Conservation (phyloP, 2,888 invertebrate genomes). For the Archaeoteleia sp. region DNA sequence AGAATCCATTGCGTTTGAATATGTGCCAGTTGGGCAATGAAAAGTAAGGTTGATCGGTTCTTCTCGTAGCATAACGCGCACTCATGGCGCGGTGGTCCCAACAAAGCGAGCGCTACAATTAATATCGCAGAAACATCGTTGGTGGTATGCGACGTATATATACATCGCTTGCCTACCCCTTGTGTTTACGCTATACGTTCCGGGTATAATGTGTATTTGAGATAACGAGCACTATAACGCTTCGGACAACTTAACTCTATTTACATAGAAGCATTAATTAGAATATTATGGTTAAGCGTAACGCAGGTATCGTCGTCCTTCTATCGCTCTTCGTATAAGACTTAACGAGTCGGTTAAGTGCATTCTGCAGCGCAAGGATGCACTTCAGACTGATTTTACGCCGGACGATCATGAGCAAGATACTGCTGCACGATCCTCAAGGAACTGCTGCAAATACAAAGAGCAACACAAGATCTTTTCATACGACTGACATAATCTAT, state of each 20-base stretch:
- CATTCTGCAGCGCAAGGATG: slow-evolving; percentile 21
- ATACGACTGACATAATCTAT: slow-evolving; percentile 20
- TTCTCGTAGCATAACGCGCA: slow-evolving; percentile 38
- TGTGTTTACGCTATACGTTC: slow-evolving; percentile 50
- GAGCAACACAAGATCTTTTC: slow-evolving; percentile 18
- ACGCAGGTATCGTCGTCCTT: slow-evolving; percentile 43
- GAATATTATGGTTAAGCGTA: slow-evolving; percentile 57
- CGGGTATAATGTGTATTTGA: slow-evolving; percentile 57
- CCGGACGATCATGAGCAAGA: slow-evolving; percentile 33
- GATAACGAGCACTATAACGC: slow-evolving; percentile 63
- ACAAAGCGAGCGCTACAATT: slow-evolving; percentile 54
- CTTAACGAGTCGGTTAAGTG: slow-evolving; percentile 54
- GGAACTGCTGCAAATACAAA: slow-evolving; percentile 3
- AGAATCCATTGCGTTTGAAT: slow-evolving; percentile 11
- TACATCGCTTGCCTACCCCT: slow-evolving; percentile 39
- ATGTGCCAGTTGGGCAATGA: slow-evolving; percentile 22
- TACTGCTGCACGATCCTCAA: slow-evolving; percentile 12
- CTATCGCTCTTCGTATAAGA: slow-evolving; percentile 45
- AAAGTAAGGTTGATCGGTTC: slow-evolving; percentile 19
- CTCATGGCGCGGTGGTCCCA: slow-evolving; percentile 56
- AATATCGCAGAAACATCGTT: slow-evolving; percentile 48
- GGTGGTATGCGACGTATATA: slow-evolving; percentile 31
- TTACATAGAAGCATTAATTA: slow-evolving; percentile 66
- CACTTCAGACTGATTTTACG: slow-evolving; percentile 35
- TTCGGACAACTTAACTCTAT: slow-evolving; percentile 60